Base-by-base conservation (phyloP, 2,113 vertebrate species). In the Pygoscelis antarcticus region DNA sequence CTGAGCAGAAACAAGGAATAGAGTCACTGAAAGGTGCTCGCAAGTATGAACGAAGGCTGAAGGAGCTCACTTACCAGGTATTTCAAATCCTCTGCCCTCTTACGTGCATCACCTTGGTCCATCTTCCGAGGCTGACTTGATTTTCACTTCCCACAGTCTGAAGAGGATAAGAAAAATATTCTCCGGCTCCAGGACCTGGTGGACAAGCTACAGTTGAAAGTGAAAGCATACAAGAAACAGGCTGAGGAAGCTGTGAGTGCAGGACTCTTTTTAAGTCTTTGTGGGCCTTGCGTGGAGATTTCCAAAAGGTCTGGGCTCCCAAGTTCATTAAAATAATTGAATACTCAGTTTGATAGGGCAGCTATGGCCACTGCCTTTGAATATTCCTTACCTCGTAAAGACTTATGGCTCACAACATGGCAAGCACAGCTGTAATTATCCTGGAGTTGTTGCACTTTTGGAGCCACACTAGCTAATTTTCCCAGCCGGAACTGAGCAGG, bases 141-240 rank as follows among this genome's bases (percentile, higher is more conserved):
- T 71, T 76, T 86, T 77, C 64, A 86, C 49, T 75, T 47, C 90
- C 72, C 25, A 25, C 93, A 99, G 98, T 98, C 98, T 66, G 98
- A 99, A 92, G 99, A 99, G 92, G 98, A 99, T 76, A 98, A 98
- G 78, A 99, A 99, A 88, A 98, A 98, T 55, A 93, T 98, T 77
- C 86, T 98, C 75, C 97, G 95, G 75, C 97, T 99, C 29, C 98
- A 99, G 88, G 98, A 98, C 84, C 93, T 99, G 70, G 98, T 99
- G 70, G 98, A 98, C 95, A 99, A 99, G 95, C 93, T 99, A 95
- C 99, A 99, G 96, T 83, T 99, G 44, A 99, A 99, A 98, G 99
- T 99, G 78, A 99, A 99, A 97, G 98, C 98, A 9, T 99, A 99
- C 95, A 99, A 99, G 98, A 99, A 99, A 92, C 99, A 99, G 97